These are phyloP conservation scores for Pocillopora damicornis DNA, from an alignment of 64 coral and sea anemone genomes.

Conservation along the genomic window DNA sequence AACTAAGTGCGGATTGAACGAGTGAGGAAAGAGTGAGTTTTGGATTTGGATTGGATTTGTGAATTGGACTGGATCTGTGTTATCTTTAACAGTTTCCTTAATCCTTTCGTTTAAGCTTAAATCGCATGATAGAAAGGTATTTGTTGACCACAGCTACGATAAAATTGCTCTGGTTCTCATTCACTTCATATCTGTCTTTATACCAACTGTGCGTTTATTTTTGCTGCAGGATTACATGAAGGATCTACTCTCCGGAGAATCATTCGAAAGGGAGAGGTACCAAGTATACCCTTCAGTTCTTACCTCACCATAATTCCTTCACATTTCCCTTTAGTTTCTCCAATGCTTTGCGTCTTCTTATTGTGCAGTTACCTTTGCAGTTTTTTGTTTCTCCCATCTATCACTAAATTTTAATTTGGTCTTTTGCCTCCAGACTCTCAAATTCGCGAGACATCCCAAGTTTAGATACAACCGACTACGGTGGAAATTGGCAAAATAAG, in stretches of 20 bases:
- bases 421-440: neutral
- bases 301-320: neutral
- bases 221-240: neutral
- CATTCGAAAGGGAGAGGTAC: neutral
- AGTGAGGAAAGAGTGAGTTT: too few relatives aligned
- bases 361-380: neutral
- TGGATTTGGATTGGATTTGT: too few relatives aligned
- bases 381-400: neutral
- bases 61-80: too few relatives aligned
- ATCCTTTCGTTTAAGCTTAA: too few relatives aligned
- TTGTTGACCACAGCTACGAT: too few relatives aligned
- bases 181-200: too few relatives aligned
- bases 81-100: too few relatives aligned
- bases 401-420: neutral
- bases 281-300: neutral
- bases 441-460: slow-evolving; percentile 35
- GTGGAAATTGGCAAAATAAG: slow-evolving; percentile 77
- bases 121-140: too few relatives aligned
- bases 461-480: slow-evolving; percentile 68
- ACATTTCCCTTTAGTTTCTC: neutral
- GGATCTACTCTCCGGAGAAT: neutral
- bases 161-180: too few relatives aligned
- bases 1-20: too few relatives aligned
- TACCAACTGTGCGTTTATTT: neutral
- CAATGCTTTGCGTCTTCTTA: neutral